Evolutionary conservation across 2,113 vertebrate species (phyloP).

Genomic region (Prunella himalayana): DNA sequence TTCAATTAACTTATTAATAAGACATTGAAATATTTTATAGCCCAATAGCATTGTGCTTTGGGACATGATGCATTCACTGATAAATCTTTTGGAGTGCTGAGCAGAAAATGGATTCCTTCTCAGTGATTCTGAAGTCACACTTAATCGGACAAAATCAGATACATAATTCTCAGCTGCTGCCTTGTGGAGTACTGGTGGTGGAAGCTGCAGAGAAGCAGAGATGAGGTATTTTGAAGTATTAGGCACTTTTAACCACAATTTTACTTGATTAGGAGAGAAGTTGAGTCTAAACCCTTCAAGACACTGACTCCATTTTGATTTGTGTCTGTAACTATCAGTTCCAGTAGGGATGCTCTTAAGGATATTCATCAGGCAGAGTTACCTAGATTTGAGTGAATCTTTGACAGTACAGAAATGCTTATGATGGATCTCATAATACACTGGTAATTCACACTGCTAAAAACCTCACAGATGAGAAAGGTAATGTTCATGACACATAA

Average conservation of each 20-base stretch:
- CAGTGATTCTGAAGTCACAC: slow-evolving; percentile 14
- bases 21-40: slow-evolving; percentile 38
- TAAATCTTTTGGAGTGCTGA: slow-evolving; percentile 3
- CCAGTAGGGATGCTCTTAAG: neutral
- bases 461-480: neutral
- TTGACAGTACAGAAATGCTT: neutral
- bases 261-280: neutral
- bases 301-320: neutral
- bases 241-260: neutral
- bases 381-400: neutral
- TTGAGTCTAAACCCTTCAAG: neutral
- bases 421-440: neutral
- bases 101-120: slow-evolving; percentile 49
- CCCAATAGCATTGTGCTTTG: slow-evolving; percentile 1
- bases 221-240: neutral
- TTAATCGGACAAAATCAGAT: neutral
- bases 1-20: slow-evolving; percentile 68
- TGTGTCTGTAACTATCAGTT: neutral
- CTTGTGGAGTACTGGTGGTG: neutral
- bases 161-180: neutral
- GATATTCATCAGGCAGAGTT: neutral
- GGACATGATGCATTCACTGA: slow-evolving; percentile 40
- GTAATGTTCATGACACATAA: neutral
- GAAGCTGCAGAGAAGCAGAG: neutral
- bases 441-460: neutral